Evolutionary conservation across 2,888 invertebrate species (phyloP), one percentile per base, ranked within the genome.

Genomic region (Chymomyza fuscimana): DNA sequence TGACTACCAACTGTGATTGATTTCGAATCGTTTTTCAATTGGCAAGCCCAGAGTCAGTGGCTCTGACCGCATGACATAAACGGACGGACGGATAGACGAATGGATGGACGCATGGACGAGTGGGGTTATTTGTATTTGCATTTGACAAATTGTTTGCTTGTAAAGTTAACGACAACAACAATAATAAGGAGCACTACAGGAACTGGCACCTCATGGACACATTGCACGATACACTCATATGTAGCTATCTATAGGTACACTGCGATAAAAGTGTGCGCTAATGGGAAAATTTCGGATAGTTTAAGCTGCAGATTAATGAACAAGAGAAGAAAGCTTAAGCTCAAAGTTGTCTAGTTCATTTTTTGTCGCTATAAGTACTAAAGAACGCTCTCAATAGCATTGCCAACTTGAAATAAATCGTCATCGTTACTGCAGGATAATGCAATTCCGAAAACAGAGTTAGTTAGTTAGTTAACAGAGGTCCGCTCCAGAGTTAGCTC

Each of bases 1-100:
- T 16, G 15, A n/a, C 29, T 25, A 25, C 40, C 40, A 50, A 76
- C 86, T 86, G 87, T 86, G 86, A 86, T 86, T 86, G 86, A 86
- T 86, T 86, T 88, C 83, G 81, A 86, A 86, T 86, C 86, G 86
- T 86, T 86, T 88, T 86, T 86, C 86, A 86, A 86, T 86, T 86
- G 86, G 87, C 82, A 83, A 73, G 60, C 74, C 63, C 65, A 65
- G 64, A 62, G 46, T 15, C 51, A 51, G 50, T 52, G 62, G 63
- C 60, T 52, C 70, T 70, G 61, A 59, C 50, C 60, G 56, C 50
- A 5, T 40, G 46, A 19, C 36, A 36, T 22, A 54, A 16, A 40
- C 60, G 22, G 63, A 25, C 40, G 54, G 36, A 16, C 56, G 56
- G 61, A 60, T 10, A 12, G 52, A 51, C 70, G 67, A 61, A 66